A percentile compares a stretch with the other conserved stretches of the same genome.
Evolutionary conservation across 2,888 invertebrate species (phyloP).

Genomic region (Smittia aterrima): DNA sequence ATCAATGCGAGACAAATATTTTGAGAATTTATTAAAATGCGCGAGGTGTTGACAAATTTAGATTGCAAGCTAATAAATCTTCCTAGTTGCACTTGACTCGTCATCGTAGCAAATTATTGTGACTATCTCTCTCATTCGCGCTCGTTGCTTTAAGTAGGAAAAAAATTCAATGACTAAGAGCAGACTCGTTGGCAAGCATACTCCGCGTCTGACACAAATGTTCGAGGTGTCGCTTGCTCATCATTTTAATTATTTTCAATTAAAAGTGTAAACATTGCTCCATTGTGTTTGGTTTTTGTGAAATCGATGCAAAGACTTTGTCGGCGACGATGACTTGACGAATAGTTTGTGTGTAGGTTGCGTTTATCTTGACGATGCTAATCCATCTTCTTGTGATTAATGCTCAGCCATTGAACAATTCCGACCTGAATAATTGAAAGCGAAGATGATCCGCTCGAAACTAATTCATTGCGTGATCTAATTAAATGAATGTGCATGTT

Average conservation of each 20-base stretch:
- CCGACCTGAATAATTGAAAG: neutral
- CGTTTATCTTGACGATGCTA: neutral
- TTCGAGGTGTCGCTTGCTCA: neutral
- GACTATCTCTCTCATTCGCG: too few species aligned
- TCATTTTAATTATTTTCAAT: conserved; percentile 19
- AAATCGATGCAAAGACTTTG: neutral
- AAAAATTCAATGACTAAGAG: too few species aligned
- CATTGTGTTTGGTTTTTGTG: neutral
- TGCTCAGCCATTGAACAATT: conserved; percentile 29
- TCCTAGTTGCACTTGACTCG: too few species aligned
- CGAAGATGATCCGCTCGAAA: neutral
- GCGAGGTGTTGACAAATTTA: too few species aligned
- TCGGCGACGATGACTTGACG: neutral
- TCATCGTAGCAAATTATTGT: too few species aligned
- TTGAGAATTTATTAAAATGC: neutral
- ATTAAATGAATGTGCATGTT: too few species aligned
- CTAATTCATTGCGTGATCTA: neutral
- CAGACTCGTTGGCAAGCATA: too few species aligned
- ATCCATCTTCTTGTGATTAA: conserved; percentile 17
- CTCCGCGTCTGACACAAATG: neutral
- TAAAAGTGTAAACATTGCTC: conserved; percentile 20
- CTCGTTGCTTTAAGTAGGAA: too few species aligned
- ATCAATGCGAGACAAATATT: neutral
- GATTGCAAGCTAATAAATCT: too few species aligned
- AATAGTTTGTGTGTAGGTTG: neutral